Conservation (phyloP, 2,797 vertebrate genomes). For the Lepilemur septentrionalis region DNA sequence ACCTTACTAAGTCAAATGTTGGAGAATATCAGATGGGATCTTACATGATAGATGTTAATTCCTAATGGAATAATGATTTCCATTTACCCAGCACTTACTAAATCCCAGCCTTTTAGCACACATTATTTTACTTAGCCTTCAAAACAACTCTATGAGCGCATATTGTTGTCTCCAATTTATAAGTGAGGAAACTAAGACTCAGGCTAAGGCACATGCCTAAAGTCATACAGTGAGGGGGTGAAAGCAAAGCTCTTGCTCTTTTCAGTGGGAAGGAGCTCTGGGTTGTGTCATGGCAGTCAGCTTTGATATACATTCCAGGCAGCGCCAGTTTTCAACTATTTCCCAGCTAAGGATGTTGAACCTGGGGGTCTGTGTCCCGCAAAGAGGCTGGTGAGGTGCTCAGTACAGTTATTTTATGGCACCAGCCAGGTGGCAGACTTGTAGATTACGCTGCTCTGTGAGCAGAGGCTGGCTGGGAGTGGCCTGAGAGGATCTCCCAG, state of each 20-base stretch:
- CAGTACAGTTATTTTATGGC: background rate
- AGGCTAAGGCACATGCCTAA: background rate
- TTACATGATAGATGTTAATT: background rate
- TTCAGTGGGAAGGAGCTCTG: background rate
- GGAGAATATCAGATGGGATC: background rate
- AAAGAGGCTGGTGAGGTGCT: background rate
- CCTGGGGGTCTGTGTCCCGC: background rate
- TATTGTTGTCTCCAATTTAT: background rate
- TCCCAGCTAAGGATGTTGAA: background rate
- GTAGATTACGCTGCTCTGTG: too few relatives aligned
- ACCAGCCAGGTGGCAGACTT: background rate
- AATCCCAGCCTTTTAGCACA: background rate
- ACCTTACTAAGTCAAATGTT: background rate
- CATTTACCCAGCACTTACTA: background rate
- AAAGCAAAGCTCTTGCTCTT: background rate
- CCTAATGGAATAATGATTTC: background rate
- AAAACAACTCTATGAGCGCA: background rate
- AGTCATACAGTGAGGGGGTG: background rate
- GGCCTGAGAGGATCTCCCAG: background rate
- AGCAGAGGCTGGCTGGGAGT: background rate
- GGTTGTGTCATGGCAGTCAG: background rate
- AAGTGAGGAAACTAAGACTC: background rate
- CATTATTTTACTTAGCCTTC: background rate
- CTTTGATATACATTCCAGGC: background rate
- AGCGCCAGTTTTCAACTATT: background rate